Evolutionary conservation across 37 sponge, comb jelly and placozoan genomes (phyloP).

Genomic region (Dysidea cf. avara): DNA sequence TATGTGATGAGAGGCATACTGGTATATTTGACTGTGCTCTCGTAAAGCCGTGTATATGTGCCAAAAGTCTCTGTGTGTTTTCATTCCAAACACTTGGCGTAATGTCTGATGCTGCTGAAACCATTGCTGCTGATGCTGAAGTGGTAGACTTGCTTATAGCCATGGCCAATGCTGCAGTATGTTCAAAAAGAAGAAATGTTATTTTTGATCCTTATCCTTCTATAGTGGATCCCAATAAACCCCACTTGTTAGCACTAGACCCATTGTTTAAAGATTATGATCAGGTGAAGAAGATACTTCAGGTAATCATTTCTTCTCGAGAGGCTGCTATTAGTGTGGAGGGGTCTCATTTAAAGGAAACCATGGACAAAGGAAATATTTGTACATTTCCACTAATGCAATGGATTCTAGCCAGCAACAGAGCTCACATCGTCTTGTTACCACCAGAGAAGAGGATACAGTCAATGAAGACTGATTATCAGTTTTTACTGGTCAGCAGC

Average conservation of each 20-base stretch:
- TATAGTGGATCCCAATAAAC: constrained; percentile 66
- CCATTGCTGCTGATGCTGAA: constrained; percentile 69
- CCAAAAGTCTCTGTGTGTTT: constrained; percentile 79
- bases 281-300: constrained; percentile 30
- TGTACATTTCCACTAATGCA: constrained; percentile 76
- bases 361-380: constrained; percentile 28
- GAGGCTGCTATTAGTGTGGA: constrained; percentile 13
- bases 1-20: constrained; percentile 83
- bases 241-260: constrained; percentile 51
- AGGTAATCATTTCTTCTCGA: constrained; percentile 27
- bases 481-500: constrained; percentile 77
- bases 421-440: constrained; percentile 71
- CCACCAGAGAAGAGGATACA: constrained; percentile 54
- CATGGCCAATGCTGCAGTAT: constrained; percentile 78
- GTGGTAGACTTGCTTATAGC: constrained; percentile 82
- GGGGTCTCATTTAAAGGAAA: constrained; percentile 17
- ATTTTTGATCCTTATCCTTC: constrained; percentile 82
- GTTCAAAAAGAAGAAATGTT: constrained; percentile 23
- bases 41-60: constrained; percentile 79
- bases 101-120: constrained; percentile 86
- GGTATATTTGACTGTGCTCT: neutral
- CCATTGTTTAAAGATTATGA: constrained; percentile 64
- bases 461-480: constrained; percentile 75
- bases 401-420: constrained; percentile 80
- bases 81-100: constrained; percentile 85